A percentile compares a stretch with the other conserved stretches of the same genome.
Evolutionary conservation across 2,888 invertebrate genomes (phyloP).

Genomic region (Caenorhabditis sp.): DNA sequence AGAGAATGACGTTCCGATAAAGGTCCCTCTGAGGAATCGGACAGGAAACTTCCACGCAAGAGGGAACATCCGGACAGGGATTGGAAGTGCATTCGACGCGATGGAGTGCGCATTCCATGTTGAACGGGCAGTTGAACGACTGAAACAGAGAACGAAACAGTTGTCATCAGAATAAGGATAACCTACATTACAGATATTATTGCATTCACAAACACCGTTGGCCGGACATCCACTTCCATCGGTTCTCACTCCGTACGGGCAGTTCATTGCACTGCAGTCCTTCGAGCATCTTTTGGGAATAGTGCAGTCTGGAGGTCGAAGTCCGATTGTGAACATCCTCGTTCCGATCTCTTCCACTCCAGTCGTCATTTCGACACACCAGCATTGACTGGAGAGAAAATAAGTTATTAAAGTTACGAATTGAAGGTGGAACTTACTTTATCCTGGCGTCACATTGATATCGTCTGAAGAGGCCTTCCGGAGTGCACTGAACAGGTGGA

Average conservation of each 20-base stretch:
- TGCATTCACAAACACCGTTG: constrained; percentile 65
- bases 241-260: constrained; percentile 58
- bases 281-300: constrained; percentile 58
- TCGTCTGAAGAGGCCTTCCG: constrained; percentile 66
- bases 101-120: constrained; percentile 52
- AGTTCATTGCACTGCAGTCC: constrained; percentile 44
- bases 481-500: constrained; percentile 69
- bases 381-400: constrained; percentile 69
- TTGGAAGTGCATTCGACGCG: constrained; percentile 52
- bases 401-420: neutral
- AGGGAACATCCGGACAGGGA: constrained; percentile 63
- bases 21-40: constrained; percentile 43
- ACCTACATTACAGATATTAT: constrained; percentile 60
- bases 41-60: constrained; percentile 36
- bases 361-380: constrained; percentile 63
- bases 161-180: neutral
- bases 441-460: constrained; percentile 70
- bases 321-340: constrained; percentile 45
- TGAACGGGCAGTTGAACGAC: constrained; percentile 51
- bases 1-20: constrained; percentile 42
- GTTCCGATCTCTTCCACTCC: constrained; percentile 73
- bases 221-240: constrained; percentile 65
- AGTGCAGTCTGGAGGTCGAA: constrained; percentile 61
- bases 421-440: constrained; percentile 29
- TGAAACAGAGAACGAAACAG: constrained; percentile 11